Base-by-base conservation (phyloP, 2,888 invertebrate species). In the Petrolisthes cinctipes region DNA sequence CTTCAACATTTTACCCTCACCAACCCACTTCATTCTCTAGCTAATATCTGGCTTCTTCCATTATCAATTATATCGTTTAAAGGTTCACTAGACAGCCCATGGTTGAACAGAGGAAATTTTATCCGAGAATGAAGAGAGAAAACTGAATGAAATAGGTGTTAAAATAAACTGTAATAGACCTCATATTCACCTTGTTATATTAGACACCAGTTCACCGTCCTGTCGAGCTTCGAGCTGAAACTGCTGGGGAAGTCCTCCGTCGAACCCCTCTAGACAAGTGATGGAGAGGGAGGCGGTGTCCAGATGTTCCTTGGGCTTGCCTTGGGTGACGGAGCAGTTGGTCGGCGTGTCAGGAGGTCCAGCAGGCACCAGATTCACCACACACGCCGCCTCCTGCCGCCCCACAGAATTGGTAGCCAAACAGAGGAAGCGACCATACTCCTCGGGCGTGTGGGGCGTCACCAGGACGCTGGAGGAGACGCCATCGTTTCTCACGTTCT, bases 401-500 rank as follows among this genome's bases (percentile, higher is more conserved):
- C 90, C 90, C 11, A 90, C 86, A 54, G 82, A 78, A 80, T 90
- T 90, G 57, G 85, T 68, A 17, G 90, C 90, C 56, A 79, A 81
- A 54, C 90, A 90, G 20, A 90, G 85, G 68, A 90, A 82, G 3
- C 84, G 81, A 66, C 90, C 90, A 57, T 90, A 90, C 78, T 89
- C 87, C 9, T 86, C 82, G 1, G 86, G 86, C 0, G 85, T 89
- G 80, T 80, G 61, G 14, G 86, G 90, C 20, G 82, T 86, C 80
- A 89, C 79, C 0, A 86, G 76, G 37, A 90, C 86, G 53, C 76
- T 81, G 82, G 90, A 90, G 54, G 81, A 79, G 53, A 82, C 71
- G 20, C 89, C 88, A 68, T 83, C 85, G 66, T 78, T 90, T 66
- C 73, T 86, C 53, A 89, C 57, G 71, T 96, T 96, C 75, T 95